Evolutionary conservation across 1,140 invertebrate species (phyloP).

Genomic region (Acarapis woodi): DNA sequence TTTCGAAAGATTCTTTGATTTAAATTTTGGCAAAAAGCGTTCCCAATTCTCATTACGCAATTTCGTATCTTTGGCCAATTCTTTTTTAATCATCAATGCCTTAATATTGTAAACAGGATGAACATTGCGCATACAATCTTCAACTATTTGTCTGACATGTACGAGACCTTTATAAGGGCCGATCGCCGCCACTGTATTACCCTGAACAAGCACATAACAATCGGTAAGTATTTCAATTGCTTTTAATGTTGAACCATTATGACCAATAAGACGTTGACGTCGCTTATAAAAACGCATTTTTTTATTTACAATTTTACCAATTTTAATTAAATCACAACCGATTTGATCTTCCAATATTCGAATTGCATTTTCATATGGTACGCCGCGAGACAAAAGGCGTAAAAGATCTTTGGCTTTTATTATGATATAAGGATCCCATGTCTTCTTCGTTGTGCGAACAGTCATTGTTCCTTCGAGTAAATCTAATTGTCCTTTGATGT

Average conservation of each 20-base stretch:
- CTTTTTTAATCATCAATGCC: slow-evolving; percentile 83
- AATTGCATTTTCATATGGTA: slow-evolving; percentile 67
- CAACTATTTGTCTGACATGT: slow-evolving; percentile 66
- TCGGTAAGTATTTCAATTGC: slow-evolving; percentile 91
- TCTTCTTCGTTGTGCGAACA: slow-evolving; percentile 80
- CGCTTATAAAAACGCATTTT: slow-evolving; percentile 87
- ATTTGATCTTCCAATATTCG: slow-evolving; percentile 47
- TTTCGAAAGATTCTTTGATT: slow-evolving; percentile 61
- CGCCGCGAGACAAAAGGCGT: slow-evolving; percentile 73
- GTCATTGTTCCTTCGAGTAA: slow-evolving; percentile 80
- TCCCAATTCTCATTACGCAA: slow-evolving; percentile 89
- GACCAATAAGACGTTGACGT: slow-evolving; percentile 73
- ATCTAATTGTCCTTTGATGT: slow-evolving; percentile 70
- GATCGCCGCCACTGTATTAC: slow-evolving; percentile 82
- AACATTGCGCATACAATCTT: slow-evolving; percentile 85
- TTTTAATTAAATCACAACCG: slow-evolving; percentile 88
- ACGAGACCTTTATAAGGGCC: slow-evolving; percentile 81
- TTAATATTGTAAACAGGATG: slow-evolving; percentile 99
- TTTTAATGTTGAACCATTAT: slow-evolving; percentile 26
- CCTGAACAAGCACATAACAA: slow-evolving; percentile 90
- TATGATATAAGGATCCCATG: slow-evolving; percentile 94
- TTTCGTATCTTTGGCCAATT: slow-evolving; percentile 66
- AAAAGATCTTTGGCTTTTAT: slow-evolving; percentile 88
- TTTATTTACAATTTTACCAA: slow-evolving; percentile 60
- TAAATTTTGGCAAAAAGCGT: slow-evolving; percentile 82